phyloP scores from a whole-genome alignment of 2,113 vertebrate species.

The Embiotoca jacksoni region DNA sequence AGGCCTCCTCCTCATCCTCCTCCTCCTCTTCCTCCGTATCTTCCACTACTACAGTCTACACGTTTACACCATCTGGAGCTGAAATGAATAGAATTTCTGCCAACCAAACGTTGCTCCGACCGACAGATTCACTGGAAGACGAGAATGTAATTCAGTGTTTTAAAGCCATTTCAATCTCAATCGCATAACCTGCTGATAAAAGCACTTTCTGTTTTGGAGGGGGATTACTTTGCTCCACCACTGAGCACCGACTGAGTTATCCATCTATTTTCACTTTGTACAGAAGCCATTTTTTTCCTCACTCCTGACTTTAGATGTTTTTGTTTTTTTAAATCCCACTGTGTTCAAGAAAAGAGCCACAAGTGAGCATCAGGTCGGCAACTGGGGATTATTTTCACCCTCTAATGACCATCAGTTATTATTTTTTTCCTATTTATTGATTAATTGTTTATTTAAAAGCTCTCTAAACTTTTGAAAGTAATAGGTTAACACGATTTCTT shows the following conservation, averaged over 20 bases:
- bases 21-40: background rate
- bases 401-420: no score
- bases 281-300: background rate
- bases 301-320: no score
- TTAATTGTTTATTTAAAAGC: no score
- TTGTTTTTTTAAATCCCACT: no score
- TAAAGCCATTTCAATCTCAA: background rate
- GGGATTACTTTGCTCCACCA: background rate
- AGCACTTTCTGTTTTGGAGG: background rate
- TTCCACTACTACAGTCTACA: slow-evolving; percentile 32
- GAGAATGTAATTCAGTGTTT: slow-evolving; percentile 8
- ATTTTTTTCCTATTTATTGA: no score
- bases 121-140: background rate
- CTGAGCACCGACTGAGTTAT: background rate
- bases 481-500: no score
- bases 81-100: slow-evolving; percentile 3
- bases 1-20: slow-evolving; percentile 14
- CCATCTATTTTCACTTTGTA: background rate
- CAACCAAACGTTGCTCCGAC: background rate
- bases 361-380: no score
- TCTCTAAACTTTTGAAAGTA: no score
- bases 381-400: no score
- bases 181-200: background rate
- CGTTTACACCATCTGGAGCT: slow-evolving; percentile 47
- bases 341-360: no score